Percentiles rank a stretch among this genome's conserved stretches.
Evolutionary conservation across 2,888 invertebrate species (phyloP).

Genomic region (Elmis aenea): DNA sequence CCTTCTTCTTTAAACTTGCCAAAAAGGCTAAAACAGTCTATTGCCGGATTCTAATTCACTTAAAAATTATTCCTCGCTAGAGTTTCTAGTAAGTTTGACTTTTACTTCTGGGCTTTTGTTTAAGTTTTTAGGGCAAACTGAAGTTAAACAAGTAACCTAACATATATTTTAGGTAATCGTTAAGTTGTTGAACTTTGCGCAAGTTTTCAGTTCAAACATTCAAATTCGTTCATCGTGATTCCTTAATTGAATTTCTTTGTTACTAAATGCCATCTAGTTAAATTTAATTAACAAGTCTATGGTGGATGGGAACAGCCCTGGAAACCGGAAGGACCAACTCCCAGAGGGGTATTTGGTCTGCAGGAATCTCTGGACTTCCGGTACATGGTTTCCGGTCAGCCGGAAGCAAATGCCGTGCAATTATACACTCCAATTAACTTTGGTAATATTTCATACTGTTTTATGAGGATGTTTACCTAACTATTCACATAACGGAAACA

Average conservation of each 20-base stretch:
- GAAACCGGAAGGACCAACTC: constrained; percentile 18
- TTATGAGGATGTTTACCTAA: too few relatives aligned
- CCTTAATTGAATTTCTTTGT: constrained; percentile 29
- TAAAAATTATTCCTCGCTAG: too few relatives aligned
- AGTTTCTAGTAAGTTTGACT: too few relatives aligned
- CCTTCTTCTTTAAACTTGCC: too few relatives aligned
- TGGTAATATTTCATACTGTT: constrained; percentile 11
- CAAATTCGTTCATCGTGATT: constrained; percentile 18
- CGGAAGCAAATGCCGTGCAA: constrained; percentile 10
- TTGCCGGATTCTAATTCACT: too few relatives aligned
- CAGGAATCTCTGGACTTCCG: constrained; percentile 19
- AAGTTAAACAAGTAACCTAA: background rate
- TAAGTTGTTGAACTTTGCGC: too few relatives aligned
- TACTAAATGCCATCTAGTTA: constrained; percentile 20
- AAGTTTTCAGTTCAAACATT: too few relatives aligned
- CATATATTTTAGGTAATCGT: constrained; percentile 1
- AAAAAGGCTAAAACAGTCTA: too few relatives aligned
- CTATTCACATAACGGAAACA: too few relatives aligned
- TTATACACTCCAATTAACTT: constrained; percentile 13
- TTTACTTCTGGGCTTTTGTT: too few relatives aligned
- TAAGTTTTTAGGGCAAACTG: too few relatives aligned
- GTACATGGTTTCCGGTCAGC: constrained; percentile 12
- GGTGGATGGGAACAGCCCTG: constrained; percentile 16
- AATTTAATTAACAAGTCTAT: constrained; percentile 25
- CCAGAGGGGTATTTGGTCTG: constrained; percentile 14